Evolutionary conservation across 2,797 vertebrate genomes (phyloP).

Genomic region (Rhadinocentrus ornatus): DNA sequence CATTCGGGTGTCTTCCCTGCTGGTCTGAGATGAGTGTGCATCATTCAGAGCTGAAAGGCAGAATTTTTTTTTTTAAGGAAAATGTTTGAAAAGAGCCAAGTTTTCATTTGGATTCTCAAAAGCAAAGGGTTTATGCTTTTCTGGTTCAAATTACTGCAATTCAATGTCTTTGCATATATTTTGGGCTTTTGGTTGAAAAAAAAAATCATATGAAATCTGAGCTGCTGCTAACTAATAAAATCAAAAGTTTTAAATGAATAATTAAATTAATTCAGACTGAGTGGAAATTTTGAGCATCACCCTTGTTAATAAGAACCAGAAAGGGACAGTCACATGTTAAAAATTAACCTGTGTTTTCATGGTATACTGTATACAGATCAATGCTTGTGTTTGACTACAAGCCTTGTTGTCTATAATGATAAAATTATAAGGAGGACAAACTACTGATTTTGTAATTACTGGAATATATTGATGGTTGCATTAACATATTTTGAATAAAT

Average conservation of each 20-base stretch:
- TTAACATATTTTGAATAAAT: constrained; percentile 88
- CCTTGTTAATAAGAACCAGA: constrained; percentile 30
- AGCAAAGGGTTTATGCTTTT: neutral
- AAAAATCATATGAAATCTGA: neutral
- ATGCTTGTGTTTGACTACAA: constrained; percentile 53
- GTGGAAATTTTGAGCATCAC: constrained; percentile 5
- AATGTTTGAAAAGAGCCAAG: neutral
- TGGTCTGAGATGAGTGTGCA: constrained; percentile 8
- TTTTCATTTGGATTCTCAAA: constrained; percentile 9
- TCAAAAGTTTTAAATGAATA: neutral
- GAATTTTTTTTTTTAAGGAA: neutral
- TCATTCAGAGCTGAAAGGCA: neutral
- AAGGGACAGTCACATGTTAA: constrained; percentile 33
- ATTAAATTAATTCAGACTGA: constrained; percentile 8
- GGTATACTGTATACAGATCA: constrained; percentile 22
- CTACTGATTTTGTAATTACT: constrained; percentile 87
- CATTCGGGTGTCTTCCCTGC: neutral
- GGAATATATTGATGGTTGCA: constrained; percentile 82
- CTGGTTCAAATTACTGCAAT: neutral
- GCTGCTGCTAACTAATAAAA: constrained; percentile 12
- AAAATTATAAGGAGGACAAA: constrained; percentile 55
- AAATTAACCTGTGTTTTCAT: constrained; percentile 38
- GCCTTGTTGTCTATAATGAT: constrained; percentile 57
- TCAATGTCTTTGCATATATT: neutral
- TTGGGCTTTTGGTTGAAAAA: neutral